Conservation (phyloP, 2,888 invertebrate species). For the Itoplectis maculator region DNA sequence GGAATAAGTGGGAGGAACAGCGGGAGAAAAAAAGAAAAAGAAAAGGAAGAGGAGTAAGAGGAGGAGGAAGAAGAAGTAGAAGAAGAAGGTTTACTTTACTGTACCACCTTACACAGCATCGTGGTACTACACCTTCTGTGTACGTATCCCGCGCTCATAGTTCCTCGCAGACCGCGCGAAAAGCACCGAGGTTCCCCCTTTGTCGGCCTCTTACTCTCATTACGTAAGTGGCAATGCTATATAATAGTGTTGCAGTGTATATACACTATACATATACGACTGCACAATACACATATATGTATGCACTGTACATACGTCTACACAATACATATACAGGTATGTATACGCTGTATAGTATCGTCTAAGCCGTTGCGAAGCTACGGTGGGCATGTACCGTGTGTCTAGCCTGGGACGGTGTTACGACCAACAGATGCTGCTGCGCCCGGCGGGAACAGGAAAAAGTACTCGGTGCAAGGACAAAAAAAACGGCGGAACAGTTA, state of each 20-base stretch:
- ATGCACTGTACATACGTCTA: background rate
- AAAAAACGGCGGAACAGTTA: conserved; percentile 33
- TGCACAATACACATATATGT: background rate
- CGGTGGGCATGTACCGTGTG: background rate
- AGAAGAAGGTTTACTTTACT: background rate
- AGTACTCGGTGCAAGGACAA: background rate
- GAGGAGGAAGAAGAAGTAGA: background rate
- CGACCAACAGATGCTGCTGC: conserved; percentile 30
- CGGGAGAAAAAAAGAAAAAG: background rate
- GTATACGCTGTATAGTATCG: background rate
- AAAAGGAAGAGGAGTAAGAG: background rate
- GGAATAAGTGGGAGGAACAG: no score
- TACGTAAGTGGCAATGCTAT: conserved; percentile 64
- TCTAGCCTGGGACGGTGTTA: conserved; percentile 41
- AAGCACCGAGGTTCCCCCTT: conserved; percentile 47
- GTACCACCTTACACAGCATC: background rate
- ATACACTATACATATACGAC: background rate
- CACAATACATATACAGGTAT: background rate
- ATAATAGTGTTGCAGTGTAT: conserved; percentile 18
- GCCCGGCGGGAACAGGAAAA: conserved; percentile 2
- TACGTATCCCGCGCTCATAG: conserved; percentile 45
- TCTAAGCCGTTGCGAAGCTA: background rate
- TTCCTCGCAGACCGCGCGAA: conserved; percentile 3
- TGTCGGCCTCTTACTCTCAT: conserved; percentile 66
- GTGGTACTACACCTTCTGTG: background rate